phyloP scores from a whole-genome alignment of 37 sponge, comb jelly and placozoan species.

The Crambe crambe region DNA sequence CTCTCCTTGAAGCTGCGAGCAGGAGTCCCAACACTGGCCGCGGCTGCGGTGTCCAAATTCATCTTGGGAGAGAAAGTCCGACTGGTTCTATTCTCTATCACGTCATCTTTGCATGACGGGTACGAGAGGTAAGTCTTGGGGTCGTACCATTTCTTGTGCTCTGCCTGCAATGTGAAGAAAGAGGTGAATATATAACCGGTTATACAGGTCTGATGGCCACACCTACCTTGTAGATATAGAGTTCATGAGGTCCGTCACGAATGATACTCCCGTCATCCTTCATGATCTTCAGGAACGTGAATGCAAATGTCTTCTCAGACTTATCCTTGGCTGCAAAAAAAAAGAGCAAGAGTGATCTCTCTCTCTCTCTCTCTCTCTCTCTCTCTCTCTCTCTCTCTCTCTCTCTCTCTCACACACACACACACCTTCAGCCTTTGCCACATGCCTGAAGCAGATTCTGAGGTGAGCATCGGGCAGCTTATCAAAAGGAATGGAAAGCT shows the following conservation, averaged over 20 bases:
- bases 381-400: neutral
- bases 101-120: conserved; percentile 30
- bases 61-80: neutral
- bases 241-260: conserved; percentile 64
- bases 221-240: conserved; percentile 68
- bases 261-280: conserved; percentile 73
- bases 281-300: conserved; percentile 72
- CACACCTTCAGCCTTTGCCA: conserved; percentile 73
- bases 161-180: conserved; percentile 47
- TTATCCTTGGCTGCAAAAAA: conserved; percentile 53
- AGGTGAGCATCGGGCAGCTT: conserved; percentile 55
- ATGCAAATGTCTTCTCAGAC: conserved; percentile 76
- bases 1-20: conserved; percentile 54
- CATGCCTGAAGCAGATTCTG: conserved; percentile 73
- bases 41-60: neutral
- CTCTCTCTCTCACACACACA: neutral
- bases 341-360: neutral
- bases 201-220: neutral
- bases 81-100: conserved; percentile 1
- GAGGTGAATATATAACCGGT: too few relatives aligned
- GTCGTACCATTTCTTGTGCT: conserved; percentile 44
- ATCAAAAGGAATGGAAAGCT: conserved; percentile 62
- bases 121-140: conserved; percentile 29
- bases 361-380: neutral
- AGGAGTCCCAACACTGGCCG: neutral